Percentiles rank a stretch among this genome's conserved stretches.
These are phyloP conservation scores for Pogonocichla stellata DNA, from an alignment of 2,113 vertebrate species.

Conservation along the genomic window DNA sequence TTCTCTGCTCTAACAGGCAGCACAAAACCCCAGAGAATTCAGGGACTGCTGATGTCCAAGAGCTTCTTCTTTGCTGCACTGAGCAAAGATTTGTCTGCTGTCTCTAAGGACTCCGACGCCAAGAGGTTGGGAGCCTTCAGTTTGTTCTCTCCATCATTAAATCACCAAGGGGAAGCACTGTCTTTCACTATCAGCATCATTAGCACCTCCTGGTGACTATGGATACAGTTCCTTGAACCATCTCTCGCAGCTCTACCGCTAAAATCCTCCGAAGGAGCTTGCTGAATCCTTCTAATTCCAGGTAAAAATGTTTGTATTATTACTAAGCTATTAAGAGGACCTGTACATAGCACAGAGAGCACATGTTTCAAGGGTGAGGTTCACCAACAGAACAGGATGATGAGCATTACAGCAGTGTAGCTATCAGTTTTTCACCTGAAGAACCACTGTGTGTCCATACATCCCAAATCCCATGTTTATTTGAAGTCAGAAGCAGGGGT, in stretches of 20 bases:
- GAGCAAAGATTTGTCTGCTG: conserved; percentile 43
- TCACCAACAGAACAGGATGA: background rate
- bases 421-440: background rate
- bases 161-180: background rate
- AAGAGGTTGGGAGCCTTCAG: conserved; percentile 28
- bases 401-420: background rate
- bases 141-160: conserved; percentile 51
- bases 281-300: background rate
- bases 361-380: background rate
- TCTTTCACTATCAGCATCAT: conserved; percentile 22
- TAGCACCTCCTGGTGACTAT: background rate
- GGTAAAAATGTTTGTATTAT: background rate
- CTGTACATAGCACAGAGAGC: background rate
- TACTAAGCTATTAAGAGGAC: background rate
- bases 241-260: background rate
- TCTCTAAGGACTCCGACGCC: background rate
- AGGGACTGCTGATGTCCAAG: background rate
- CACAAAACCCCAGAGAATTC: conserved; percentile 3
- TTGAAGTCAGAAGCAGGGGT: background rate
- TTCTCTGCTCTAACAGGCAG: conserved; percentile 10
- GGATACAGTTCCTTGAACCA: background rate
- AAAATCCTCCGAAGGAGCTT: background rate
- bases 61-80: conserved; percentile 6
- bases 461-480: background rate
- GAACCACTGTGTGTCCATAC: background rate